Base-by-base conservation (phyloP, 2,888 invertebrate species). In the Lochmaea crataegi region DNA sequence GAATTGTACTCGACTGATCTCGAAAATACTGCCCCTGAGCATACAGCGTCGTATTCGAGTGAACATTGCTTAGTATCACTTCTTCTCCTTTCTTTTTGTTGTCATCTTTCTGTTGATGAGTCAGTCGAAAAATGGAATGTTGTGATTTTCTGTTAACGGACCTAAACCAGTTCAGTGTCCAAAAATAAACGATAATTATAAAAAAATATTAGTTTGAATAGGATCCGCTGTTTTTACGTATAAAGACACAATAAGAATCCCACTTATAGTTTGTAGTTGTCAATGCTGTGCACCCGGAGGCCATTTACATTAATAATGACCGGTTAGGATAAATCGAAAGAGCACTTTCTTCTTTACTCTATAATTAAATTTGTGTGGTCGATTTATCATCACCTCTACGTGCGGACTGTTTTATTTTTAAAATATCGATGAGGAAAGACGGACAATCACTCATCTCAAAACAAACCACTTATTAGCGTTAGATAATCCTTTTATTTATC, bases 301-400 rank as follows among this genome's bases (percentile, higher is more conserved):
- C 63, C n/a, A 51, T 71, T 51, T 48, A 45, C 48, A 58, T 65
- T 22, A 42, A 51, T 73, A 76, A 76, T 76, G 65, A 72, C 65
- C 32, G 72, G 65, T 76, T 72, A n/a, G 60, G 14, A 32, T 60
- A 26, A 60, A n/a, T 38, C 5, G 61, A 38, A 38, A 38, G 32
- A 38, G 32, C 32, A 70, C 69, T 69, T 67, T 68, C 69, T 69
- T 61, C 67, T 53, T 22, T 26, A 67, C 66, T 70, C 51, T 81
- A 76, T 80, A 79, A 82, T 82, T 82, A 81, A 71, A 74, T 76
- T 75, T 77, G 82, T 80, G 81, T 80, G 81, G 79, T 79, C 80
- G 80, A 81, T 79, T 81, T 80, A 79, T 81, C 81, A 79, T 63
- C 68, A 68, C 71, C 61, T 67, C 56, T 10, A 72, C 74, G 73